phyloP scores from a whole-genome alignment of 2,797 vertebrate genomes.

The Enteromius trimaculatus region DNA sequence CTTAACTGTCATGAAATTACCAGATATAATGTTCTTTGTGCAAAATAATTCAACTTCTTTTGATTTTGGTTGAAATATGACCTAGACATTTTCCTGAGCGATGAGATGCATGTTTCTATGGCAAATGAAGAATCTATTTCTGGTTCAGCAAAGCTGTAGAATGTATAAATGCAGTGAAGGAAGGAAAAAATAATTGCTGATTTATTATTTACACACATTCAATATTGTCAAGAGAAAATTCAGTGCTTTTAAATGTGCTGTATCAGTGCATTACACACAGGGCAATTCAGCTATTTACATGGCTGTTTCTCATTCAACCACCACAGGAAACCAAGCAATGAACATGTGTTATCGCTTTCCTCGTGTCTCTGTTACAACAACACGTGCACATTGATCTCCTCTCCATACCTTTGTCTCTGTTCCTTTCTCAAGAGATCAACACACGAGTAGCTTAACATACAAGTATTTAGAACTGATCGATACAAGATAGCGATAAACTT shows the following conservation, averaged over 20 bases:
- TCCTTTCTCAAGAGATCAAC: slow-evolving; percentile 33
- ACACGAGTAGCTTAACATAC: not conserved
- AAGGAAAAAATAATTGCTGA: not conserved
- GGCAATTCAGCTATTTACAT: slow-evolving; percentile 33
- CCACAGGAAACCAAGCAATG: slow-evolving; percentile 23
- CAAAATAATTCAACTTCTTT: not conserved
- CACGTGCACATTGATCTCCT: slow-evolving; percentile 21
- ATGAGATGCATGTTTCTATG: not conserved
- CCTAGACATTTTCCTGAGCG: not conserved
- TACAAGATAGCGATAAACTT: not conserved
- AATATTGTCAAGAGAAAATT: not conserved
- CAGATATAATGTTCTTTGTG: not conserved
- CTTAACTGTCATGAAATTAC: not conserved
- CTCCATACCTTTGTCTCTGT: slow-evolving; percentile 24
- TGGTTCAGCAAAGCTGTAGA: not conserved
- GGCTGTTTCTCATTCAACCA: slow-evolving; percentile 43
- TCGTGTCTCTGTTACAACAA: slow-evolving; percentile 17
- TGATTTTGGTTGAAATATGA: not conserved
- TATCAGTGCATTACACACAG: not conserved
- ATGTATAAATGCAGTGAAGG: not conserved
- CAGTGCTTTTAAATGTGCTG: not conserved
- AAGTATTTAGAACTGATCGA: not conserved
- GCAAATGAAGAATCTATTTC: not conserved
- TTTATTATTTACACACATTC: not conserved
- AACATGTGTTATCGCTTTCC: slow-evolving; percentile 43